Conservation (phyloP, 2,888 invertebrate genomes). For the Meiosimyza platycephala region DNA sequence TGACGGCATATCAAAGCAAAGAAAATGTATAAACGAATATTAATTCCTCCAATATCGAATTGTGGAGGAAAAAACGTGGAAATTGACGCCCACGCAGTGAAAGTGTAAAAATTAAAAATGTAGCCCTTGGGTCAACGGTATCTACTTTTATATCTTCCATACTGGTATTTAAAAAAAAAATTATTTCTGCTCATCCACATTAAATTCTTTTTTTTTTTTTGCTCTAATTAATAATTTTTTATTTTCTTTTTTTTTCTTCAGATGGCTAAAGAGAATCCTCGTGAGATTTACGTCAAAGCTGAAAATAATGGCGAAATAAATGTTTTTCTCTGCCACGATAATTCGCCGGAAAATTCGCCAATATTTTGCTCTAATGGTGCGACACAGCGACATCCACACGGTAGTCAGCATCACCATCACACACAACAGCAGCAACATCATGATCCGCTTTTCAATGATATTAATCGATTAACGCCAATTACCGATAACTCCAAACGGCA, state of each 20-base stretch:
- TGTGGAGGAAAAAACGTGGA: too few relatives aligned
- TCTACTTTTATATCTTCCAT: too few relatives aligned
- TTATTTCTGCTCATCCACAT: slow-evolving; percentile 2
- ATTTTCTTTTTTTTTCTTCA: slow-evolving; percentile 55
- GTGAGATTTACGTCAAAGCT: slow-evolving; percentile 90
- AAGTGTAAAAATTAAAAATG: too few relatives aligned
- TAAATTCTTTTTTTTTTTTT: slow-evolving; percentile 6
- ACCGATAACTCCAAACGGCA: slow-evolving; percentile 69
- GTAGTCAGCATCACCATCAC: slow-evolving; percentile 50
- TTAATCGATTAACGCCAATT: slow-evolving; percentile 71
- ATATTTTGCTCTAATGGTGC: slow-evolving; percentile 56
- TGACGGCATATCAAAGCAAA: not conserved
- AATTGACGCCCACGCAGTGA: too few relatives aligned
- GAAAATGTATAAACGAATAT: too few relatives aligned
- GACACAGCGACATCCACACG: slow-evolving; percentile 45
- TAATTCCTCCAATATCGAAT: too few relatives aligned
- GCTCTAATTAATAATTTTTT: slow-evolving; percentile 21
- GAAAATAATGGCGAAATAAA: slow-evolving; percentile 91
- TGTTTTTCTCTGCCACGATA: slow-evolving; percentile 94
- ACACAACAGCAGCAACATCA: slow-evolving; percentile 51
- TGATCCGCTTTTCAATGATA: slow-evolving; percentile 75
- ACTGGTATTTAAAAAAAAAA: not conserved
- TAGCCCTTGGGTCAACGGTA: too few relatives aligned
- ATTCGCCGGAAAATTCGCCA: slow-evolving; percentile 68
- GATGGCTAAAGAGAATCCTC: slow-evolving; percentile 76